A percentile compares a stretch with the other conserved stretches of the same genome.
phyloP scores from a whole-genome alignment of 2,888 invertebrate genomes.

The Rhagium mordax region DNA sequence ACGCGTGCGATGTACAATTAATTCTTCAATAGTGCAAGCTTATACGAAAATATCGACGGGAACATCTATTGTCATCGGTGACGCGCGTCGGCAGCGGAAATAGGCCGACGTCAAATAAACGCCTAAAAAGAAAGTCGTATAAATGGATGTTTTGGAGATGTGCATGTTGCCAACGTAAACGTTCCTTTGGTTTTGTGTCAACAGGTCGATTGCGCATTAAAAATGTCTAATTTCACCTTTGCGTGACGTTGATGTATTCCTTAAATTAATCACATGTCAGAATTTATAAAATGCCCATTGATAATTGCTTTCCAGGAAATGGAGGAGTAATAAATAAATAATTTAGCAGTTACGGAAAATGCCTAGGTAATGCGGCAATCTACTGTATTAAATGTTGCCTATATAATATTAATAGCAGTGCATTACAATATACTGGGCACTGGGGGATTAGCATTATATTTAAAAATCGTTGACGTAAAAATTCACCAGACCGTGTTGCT shows the following conservation, averaged over 20 bases:
- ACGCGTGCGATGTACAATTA: too few relatives aligned
- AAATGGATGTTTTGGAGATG: neutral
- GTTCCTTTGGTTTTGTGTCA: constrained; percentile 6
- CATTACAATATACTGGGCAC: too few relatives aligned
- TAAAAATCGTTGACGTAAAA: too few relatives aligned
- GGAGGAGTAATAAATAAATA: constrained; percentile 20
- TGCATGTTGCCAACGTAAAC: constrained; percentile 14
- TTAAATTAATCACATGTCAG: constrained; percentile 28
- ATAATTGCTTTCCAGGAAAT: constrained; percentile 20
- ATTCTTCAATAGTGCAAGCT: too few relatives aligned
- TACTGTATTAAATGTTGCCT: neutral
- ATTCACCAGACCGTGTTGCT: too few relatives aligned
- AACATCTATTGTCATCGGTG: too few relatives aligned
- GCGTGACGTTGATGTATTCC: constrained; percentile 9
- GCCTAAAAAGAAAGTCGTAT: neutral
- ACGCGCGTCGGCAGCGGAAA: too few relatives aligned
- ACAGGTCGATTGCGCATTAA: constrained; percentile 11
- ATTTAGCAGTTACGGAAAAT: constrained; percentile 13
- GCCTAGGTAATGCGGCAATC: neutral
- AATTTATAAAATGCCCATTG: constrained; percentile 19
- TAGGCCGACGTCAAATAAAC: too few relatives aligned
- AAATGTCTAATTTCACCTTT: constrained; percentile 29
- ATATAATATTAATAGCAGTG: neutral
- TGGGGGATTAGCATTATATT: too few relatives aligned
- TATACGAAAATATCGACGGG: too few relatives aligned